Evolutionary conservation across 1,140 invertebrate genomes (phyloP), one percentile per base, ranked within the genome.

Genomic region (Elymnias hypermnestra): DNA sequence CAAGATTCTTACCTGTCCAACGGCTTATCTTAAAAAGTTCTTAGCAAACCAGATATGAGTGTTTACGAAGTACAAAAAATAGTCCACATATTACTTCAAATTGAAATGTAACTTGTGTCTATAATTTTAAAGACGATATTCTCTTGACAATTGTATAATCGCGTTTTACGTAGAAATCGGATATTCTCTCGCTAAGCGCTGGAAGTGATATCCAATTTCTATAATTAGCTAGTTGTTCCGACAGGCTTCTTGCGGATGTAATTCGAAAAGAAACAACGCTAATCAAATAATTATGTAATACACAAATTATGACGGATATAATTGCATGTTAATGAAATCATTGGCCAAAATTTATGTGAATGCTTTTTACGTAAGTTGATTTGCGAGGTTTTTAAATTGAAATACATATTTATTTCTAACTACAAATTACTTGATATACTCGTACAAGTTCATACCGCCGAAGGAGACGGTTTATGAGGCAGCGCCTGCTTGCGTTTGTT

Each of bases 191-290:
- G 18, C 13, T 35, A 31, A 33, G n/a, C 13, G 41, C 46, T 48
- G 46, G 25, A 19, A 38, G 49, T 52, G 49, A 52, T 44, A 44
- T 35, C 26, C 18, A 19, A 35, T 44, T 52, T 43, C 49, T 52
- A 44, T 44, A 49, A 36, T 43, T 37, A 50, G 36, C 35, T 19
- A 25, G 6, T 22, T 25, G 40, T 39, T 26, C 22, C 12, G 38
- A 42, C 38, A 28, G 25, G 18, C 35, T 52, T 39, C 38, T 22
- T n/a, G 7, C 47, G 35, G 21, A 36, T 36, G 42, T 17, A 12
- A 12, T 10, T n/a, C 14, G 12, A n/a, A 21, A 37, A 37, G 17
- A 5, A 17, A 19, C 9, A 10, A 19, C 35, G 10, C 21, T 37
- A 37, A 19, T 13, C 29, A 2, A 22, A 22, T 22, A 22, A 22